Evolutionary conservation across 2,888 invertebrate species (phyloP), one percentile per base, ranked within the genome.

Genomic region (Philereme vetulata): DNA sequence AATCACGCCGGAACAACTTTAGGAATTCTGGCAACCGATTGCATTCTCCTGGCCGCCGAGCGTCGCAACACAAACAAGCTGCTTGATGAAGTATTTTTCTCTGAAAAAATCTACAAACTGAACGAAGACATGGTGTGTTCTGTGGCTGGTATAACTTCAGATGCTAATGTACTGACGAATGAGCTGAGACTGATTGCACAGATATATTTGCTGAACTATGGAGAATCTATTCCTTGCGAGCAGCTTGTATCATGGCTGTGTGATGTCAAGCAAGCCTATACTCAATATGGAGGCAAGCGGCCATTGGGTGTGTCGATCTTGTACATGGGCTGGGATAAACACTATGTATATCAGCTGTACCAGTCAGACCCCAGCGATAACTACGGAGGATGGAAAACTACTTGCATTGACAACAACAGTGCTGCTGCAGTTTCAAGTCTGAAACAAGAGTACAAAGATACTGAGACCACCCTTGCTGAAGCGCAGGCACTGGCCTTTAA

Each of bases 381-480:
- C 92, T 99, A 99, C 83, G 97, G 99, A 67, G 99, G 99, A 6
- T 99, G 99, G 99, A 99, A 99, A 85, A 99, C 99, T 0, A 99
- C 99, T 10, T 99, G 99, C 87, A 99, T 99, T 82, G 99, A 99
- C 62, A 99, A 98, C 81, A 99, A 99, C 81, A 98, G 98, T 84
- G 97, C 98, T 68, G 97, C 99, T 63, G 99, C 99, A 8, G 97
- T 99, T 7, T 99, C 99, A 0, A 98, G 98, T 90, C 93, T 99
- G 69, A 99, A 99, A 84, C 99, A 99, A 82, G 99, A 99, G 80
- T 98, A 99, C 81, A 98, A 98, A 80, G 98, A 98, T 80, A 97
- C 96, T 65, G 96, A 97, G 79, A 98, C 97, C 44, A 97, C 96
- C 36, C 84, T 99, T 51, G 94, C 95, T 56, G 96, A 97, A 82